Percentiles rank a stretch among this genome's conserved stretches.
These are phyloP conservation scores for Danio jaintianensis DNA, from an alignment of 2,797 vertebrate genomes.

Conservation along the genomic window DNA sequence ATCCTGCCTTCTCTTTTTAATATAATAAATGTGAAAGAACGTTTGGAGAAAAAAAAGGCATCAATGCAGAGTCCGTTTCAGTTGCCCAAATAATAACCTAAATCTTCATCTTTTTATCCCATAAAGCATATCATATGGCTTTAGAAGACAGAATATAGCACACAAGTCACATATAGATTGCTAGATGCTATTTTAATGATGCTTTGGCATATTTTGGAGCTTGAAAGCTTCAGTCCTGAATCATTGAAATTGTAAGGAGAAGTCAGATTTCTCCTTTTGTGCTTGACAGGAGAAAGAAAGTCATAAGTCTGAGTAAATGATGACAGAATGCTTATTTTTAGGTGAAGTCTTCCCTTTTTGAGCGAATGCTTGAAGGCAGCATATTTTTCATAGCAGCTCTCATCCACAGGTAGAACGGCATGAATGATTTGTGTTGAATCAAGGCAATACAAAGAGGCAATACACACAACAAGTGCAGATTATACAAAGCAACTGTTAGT, in stretches of 20 bases:
- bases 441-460: too few species aligned
- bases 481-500: too few species aligned
- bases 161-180: neutral
- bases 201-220: constrained; percentile 7
- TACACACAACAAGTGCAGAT: too few species aligned
- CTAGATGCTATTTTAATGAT: neutral
- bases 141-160: neutral
- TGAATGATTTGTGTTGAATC: neutral
- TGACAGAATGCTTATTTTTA: constrained; percentile 12
- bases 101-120: constrained; percentile 16
- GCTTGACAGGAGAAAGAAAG: neutral
- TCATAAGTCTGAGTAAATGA: neutral
- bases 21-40: neutral
- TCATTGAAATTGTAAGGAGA: neutral
- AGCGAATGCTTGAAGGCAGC: neutral
- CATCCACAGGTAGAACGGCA: neutral
- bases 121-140: constrained; percentile 15
- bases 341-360: neutral
- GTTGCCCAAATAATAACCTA: neutral
- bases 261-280: neutral
- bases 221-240: constrained; percentile 3
- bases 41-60: neutral
- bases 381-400: neutral
- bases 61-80: neutral
- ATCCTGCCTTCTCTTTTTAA: neutral